Conservation (phyloP, 2,888 invertebrate genomes). For the Torymus aiolomorphi region DNA sequence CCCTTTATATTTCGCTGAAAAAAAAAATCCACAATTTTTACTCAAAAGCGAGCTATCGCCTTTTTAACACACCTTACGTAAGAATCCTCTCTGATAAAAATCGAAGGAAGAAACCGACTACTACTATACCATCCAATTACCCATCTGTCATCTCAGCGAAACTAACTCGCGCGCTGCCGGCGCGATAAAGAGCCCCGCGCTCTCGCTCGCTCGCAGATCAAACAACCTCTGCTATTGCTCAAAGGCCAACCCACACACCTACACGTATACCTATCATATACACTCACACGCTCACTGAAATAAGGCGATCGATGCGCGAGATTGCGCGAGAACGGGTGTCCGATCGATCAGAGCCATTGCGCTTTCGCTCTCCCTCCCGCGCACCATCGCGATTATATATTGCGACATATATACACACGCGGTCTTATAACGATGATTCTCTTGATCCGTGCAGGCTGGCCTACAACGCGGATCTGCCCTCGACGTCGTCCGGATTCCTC, state of each 20-base stretch:
- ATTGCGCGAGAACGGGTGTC: constrained; percentile 22
- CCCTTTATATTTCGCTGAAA: too few relatives aligned
- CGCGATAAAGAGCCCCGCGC: not conserved
- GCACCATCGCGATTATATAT: constrained; percentile 8
- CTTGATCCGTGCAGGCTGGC: constrained; percentile 61
- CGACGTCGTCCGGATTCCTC: constrained; percentile 58
- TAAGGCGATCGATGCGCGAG: constrained; percentile 28
- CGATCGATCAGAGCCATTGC: constrained; percentile 42
- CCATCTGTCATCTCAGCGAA: constrained; percentile 9
- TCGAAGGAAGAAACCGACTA: not conserved
- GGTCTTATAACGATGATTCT: constrained; percentile 25
- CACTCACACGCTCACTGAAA: constrained; percentile 3
- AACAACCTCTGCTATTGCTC: constrained; percentile 12
- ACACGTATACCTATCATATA: too few relatives aligned
- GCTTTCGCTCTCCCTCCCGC: constrained; percentile 1
- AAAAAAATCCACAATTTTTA: too few relatives aligned
- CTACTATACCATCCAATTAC: not conserved
- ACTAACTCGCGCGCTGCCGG: not conserved
- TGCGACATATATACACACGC: not conserved
- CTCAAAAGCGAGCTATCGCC: too few relatives aligned
- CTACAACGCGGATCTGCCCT: constrained; percentile 66
- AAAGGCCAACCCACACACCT: too few relatives aligned
- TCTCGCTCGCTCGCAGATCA: not conserved
- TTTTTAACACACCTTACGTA: not conserved
- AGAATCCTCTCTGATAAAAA: not conserved